A percentile compares a stretch with the other conserved stretches of the same genome.
phyloP scores from a whole-genome alignment of 92 coral and sea anemone species.

The Palythoa grandis region DNA sequence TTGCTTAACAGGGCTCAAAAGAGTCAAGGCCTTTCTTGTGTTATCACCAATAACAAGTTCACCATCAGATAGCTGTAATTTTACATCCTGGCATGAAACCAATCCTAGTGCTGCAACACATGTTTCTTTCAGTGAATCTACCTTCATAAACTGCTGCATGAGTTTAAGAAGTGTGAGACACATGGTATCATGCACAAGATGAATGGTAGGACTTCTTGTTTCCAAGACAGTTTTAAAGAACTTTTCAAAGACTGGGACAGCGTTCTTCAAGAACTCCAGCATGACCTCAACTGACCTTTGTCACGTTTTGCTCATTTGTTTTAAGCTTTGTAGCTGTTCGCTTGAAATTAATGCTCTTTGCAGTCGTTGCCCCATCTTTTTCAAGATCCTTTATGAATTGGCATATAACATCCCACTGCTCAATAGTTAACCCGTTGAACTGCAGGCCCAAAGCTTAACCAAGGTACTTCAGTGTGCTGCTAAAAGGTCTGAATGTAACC shows the following conservation, averaged over 20 bases:
- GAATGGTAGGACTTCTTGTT: background rate
- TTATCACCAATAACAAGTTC: no score
- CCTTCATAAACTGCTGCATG: background rate
- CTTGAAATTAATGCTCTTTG: background rate
- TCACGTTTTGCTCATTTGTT: background rate
- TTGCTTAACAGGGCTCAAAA: no score
- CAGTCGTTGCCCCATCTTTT: background rate
- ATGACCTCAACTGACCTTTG: constrained; percentile 3
- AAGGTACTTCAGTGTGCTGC: constrained; percentile 56
- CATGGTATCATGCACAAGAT: background rate
- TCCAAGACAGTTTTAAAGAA: background rate
- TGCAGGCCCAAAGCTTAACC: constrained; percentile 57
- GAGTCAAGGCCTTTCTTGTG: no score
- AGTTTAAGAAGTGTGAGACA: background rate
- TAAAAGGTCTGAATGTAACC: constrained; percentile 30
- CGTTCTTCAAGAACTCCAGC: background rate
- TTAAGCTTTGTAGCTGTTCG: background rate
- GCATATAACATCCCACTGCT: background rate
- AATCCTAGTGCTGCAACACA: no score
- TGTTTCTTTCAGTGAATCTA: no score
- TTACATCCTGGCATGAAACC: background rate
- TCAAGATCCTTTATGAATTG: background rate
- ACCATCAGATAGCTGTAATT: no score
- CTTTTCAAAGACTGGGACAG: background rate
- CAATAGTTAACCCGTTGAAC: constrained; percentile 44